phyloP scores from a whole-genome alignment of 2,888 invertebrate genomes.

The Syritta pipiens region DNA sequence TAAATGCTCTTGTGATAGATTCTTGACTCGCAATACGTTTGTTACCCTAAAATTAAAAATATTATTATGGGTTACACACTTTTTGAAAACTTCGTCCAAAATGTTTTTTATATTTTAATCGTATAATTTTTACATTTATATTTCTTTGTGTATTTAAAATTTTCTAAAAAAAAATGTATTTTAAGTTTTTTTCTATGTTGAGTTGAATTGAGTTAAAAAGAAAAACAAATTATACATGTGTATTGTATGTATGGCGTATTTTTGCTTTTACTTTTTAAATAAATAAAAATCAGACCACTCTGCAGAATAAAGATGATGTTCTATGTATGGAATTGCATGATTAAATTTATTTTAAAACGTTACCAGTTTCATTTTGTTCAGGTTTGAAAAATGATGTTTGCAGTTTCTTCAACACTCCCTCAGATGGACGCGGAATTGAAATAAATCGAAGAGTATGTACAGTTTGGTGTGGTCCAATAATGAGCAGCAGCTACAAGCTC shows the following conservation, averaged over 20 bases:
- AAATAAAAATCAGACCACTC: constrained; percentile 16
- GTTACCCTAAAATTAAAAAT: neutral
- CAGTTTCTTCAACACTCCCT: too few species aligned
- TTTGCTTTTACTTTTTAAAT: constrained; percentile 42
- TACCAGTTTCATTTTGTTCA: too few species aligned
- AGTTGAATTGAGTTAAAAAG: neutral
- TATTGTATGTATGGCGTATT: constrained; percentile 16
- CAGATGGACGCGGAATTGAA: too few species aligned
- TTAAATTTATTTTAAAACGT: too few species aligned
- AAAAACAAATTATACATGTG: too few species aligned
- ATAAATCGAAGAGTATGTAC: too few species aligned
- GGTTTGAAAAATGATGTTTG: too few species aligned
- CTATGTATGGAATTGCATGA: too few species aligned
- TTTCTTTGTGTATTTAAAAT: neutral
- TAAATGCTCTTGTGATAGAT: constrained; percentile 29
- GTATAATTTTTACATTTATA: neutral
- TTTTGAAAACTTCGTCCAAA: neutral
- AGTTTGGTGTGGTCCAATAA: too few species aligned
- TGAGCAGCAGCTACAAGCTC: too few species aligned
- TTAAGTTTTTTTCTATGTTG: neutral
- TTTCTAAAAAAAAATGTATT: too few species aligned
- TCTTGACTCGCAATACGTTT: constrained; percentile 13
- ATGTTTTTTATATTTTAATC: too few species aligned
- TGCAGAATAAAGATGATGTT: neutral
- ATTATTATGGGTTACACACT: neutral